A percentile compares a stretch with the other conserved stretches of the same genome.
Evolutionary conservation across 2,888 invertebrate genomes (phyloP).

Genomic region (Xestia ashworthii): DNA sequence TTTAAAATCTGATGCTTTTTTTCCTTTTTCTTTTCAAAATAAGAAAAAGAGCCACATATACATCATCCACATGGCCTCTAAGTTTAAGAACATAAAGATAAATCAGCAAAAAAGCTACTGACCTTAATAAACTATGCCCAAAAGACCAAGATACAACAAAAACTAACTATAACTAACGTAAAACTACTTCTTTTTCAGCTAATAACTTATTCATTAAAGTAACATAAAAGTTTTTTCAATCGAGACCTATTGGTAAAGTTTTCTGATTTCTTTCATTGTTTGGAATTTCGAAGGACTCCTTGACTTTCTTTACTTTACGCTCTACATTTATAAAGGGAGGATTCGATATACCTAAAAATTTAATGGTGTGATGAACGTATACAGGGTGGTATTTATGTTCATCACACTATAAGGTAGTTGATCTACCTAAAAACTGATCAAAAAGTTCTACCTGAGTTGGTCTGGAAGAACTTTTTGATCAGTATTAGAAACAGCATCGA

Average conservation of each 20-base stretch:
- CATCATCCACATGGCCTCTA: too few species aligned
- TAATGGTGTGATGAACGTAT: too few species aligned
- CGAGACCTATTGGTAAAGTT: constrained; percentile 60
- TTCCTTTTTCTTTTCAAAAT: neutral
- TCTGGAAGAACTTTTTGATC: too few species aligned
- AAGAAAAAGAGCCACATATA: neutral
- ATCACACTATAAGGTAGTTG: too few species aligned
- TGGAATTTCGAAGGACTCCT: constrained; percentile 51
- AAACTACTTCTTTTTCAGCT: constrained; percentile 30
- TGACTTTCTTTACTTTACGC: constrained; percentile 37
- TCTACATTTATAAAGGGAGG: neutral
- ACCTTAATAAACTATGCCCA: neutral
- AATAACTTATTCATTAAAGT: constrained; percentile 57
- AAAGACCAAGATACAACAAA: constrained; percentile 8
- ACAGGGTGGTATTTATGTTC: too few species aligned
- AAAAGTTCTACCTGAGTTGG: too few species aligned
- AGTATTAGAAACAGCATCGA: too few species aligned
- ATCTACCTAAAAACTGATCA: too few species aligned
- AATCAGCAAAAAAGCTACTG: neutral
- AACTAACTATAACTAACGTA: constrained; percentile 27
- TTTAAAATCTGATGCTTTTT: neutral
- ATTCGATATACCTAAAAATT: neutral
- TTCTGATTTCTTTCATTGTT: constrained; percentile 60
- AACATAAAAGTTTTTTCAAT: constrained; percentile 53
- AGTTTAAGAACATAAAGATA: neutral